A percentile compares a stretch with the other conserved stretches of the same genome.
These are phyloP conservation scores for Yponomeuta sedellus DNA, from an alignment of 2,888 invertebrate genomes.

Conservation along the genomic window DNA sequence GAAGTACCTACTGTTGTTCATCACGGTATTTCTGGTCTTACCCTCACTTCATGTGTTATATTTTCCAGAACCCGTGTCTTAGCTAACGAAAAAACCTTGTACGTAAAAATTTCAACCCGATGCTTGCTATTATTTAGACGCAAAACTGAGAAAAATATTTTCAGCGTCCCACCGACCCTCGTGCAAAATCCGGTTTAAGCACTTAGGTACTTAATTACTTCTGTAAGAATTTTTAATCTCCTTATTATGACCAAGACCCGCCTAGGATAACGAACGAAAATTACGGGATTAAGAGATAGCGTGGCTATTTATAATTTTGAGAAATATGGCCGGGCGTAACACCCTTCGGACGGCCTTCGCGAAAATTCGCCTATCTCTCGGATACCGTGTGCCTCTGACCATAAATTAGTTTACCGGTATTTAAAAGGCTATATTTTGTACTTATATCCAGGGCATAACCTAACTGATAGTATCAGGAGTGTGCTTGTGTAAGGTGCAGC, in stretches of 20 bases:
- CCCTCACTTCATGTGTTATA: not conserved
- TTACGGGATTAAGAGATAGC: not conserved
- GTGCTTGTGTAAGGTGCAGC: too few relatives aligned
- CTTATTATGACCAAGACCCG: not conserved
- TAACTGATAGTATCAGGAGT: not conserved
- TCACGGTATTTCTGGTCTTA: not conserved
- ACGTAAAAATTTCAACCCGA: not conserved
- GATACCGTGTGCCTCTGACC: not conserved
- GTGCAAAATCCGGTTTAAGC: not conserved
- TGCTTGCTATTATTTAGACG: not conserved
- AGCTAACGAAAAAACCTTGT: not conserved
- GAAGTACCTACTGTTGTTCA: not conserved
- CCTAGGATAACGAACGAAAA: not conserved
- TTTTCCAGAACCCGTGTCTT: not conserved
- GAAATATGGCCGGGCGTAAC: not conserved
- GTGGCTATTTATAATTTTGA: conserved; percentile 2
- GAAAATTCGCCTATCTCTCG: not conserved
- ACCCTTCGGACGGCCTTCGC: not conserved
- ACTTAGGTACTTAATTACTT: conserved; percentile 6
- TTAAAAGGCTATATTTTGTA: not conserved
- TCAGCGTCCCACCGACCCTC: not conserved
- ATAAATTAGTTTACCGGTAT: not conserved
- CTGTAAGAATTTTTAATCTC: conserved; percentile 7
- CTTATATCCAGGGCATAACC: not conserved
- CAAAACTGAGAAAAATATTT: not conserved